Evolutionary conservation across 2,888 invertebrate genomes (phyloP).

Genomic region (Rapana venosa): DNA sequence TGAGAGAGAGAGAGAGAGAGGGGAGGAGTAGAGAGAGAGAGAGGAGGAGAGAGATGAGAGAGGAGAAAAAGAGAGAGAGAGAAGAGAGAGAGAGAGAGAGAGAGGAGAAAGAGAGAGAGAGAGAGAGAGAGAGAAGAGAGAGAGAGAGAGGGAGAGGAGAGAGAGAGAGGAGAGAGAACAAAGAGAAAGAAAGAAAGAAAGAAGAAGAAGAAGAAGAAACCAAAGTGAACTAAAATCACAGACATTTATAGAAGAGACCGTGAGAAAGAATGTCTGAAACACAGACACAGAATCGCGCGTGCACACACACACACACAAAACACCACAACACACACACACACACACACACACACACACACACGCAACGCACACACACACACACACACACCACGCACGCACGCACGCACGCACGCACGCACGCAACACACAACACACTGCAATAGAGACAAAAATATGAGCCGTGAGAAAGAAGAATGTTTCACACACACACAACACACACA

Average conservation of each 20-base stretch:
- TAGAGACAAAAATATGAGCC: too few species aligned
- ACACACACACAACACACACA: too few species aligned
- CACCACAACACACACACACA: neutral
- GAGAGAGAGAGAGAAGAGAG: neutral
- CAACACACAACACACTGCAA: too few species aligned
- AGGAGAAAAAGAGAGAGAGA: neutral
- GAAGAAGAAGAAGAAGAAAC: neutral
- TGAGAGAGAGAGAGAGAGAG: neutral
- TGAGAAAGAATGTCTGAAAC: neutral
- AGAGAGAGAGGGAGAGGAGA: neutral
- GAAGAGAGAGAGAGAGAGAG: constrained; percentile 3
- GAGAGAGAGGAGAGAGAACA: neutral
- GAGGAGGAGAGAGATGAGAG: neutral
- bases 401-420: too few species aligned
- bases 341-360: neutral
- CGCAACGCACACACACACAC: too few species aligned
- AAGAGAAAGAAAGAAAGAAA: neutral
- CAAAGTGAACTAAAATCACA: neutral
- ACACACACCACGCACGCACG: too few species aligned
- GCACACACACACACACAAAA: neutral
- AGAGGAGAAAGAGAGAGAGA: neutral
- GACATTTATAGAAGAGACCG: neutral
- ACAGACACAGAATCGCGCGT: neutral
- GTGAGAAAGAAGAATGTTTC: too few species aligned
- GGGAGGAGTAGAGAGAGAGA: neutral